Evolutionary conservation across 2,888 invertebrate species (phyloP), one percentile per base, ranked within the genome.

Genomic region (Galeopsomyia nigrocyanea): DNA sequence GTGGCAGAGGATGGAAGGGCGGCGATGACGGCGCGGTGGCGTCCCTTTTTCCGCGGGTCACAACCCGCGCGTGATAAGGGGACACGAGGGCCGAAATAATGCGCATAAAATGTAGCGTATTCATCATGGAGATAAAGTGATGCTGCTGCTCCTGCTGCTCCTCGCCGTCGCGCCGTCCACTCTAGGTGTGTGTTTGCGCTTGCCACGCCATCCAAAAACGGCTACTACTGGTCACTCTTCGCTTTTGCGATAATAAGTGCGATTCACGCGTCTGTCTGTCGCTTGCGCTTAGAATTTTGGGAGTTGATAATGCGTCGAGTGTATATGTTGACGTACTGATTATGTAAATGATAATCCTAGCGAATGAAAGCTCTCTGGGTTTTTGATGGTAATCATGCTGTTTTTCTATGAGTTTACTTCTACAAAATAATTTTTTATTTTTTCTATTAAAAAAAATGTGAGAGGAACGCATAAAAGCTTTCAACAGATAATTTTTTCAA

Each of bases 121-220:
- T 86, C 82, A 86, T 86, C 85, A 85, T 82, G 81, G 81, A 84
- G 84, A 86, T 84, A 85, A 85, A 85, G 83, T 83, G 83, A 84
- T 83, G 84, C 81, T 39, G 83, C 57, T 13, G 26, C 49, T 19
- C 53, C 16, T 49, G 16, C 26, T 17, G 19, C 22, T 26, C 26
- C 26, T 26, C 26, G 21, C 7, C 13, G 58, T 49, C 22, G 46
- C n/a, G 14, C 14, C 58, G 16, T 39, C 39, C 7, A 39, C 39
- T 10, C 39, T 39, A 39, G 39, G 39, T 39, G 39, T 39, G 7
- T 39, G 39, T 13, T 10, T 39, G 16, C 5, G 39, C 49, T 9
- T 9, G 7, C 60, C 5, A 39, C 14, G n/a, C 55, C 19, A 19
- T 49, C 47, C 50, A 10, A 17, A 58, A 39, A 26, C 21, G 56